Evolutionary conservation across 1,140 invertebrate genomes (phyloP).

Genomic region (Panagrolaimus sp.): DNA sequence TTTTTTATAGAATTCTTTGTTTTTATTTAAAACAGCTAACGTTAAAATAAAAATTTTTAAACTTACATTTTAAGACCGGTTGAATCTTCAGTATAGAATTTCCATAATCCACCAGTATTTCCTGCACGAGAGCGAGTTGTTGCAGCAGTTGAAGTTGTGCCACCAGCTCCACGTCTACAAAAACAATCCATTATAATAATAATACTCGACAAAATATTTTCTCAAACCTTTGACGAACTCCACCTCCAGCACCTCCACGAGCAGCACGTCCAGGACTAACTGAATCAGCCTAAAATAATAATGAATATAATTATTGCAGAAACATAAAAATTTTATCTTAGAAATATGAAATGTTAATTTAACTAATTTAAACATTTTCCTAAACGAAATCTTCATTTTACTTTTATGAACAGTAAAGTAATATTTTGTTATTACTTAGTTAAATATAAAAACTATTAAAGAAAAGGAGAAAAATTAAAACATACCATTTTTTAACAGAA

Average conservation of each 20-base stretch:
- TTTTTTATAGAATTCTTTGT: no score
- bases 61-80: constrained; percentile 93
- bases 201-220: constrained; percentile 3
- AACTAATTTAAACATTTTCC: no score
- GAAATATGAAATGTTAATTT: background rate
- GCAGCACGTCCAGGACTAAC: constrained; percentile 46
- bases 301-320: background rate
- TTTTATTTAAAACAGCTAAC: no score
- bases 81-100: constrained; percentile 99
- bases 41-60: background rate
- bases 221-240: constrained; percentile 45
- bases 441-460: no score
- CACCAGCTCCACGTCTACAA: constrained; percentile 42
- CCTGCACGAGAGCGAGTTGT: constrained; percentile 70
- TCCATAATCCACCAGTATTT: constrained; percentile 94
- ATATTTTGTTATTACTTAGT: no score
- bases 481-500: no score
- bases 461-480: no score
- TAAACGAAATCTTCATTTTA: no score
- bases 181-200: background rate
- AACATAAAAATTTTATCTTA: background rate
- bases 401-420: no score
- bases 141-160: constrained; percentile 66
- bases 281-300: constrained; percentile 37
- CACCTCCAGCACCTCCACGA: constrained; percentile 40